Evolutionary conservation across 2,888 invertebrate genomes (phyloP), one percentile per base, ranked within the genome.

Genomic region (Chaitophorus viminalis): DNA sequence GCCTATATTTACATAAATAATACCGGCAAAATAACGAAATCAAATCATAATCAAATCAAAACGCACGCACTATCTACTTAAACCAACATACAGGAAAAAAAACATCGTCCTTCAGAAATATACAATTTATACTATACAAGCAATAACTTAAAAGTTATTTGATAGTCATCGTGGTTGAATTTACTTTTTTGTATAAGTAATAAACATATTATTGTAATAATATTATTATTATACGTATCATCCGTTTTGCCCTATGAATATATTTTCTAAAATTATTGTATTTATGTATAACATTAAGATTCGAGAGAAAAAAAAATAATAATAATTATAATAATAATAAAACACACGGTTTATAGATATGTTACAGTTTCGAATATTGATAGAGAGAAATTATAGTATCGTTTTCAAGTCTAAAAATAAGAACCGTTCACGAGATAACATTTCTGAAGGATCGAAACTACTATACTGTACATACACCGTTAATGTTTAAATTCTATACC

Each of bases 401-500:
- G 25, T 84, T 84, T 84, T 76, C 65, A 31, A 76, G 65, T 68
- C 46, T 31, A 31, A 85, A 85, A 78, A 52, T 52, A 36, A 33
- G 78, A 70, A 21, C 36, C n/a, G 52, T 52, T 78, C 70, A 70
- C n/a, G 29, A 78, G 36, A 85, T 78, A 85, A 70, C 72, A 86
- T 86, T 86, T 86, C 86, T 86, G 86, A 86, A 86, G 86, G 86
- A 86, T 79, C 79, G 86, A 79, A 86, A 79, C 86, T 79, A 86
- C 79, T 86, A 33, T 74, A 86, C 86, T 86, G 60, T 79, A 86
- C 79, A 86, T 86, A 79, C 86, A 86, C 79, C 86, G 72, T 86
- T 74, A 86, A 86, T 79, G 79, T 86, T 78, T 86, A 86, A 86
- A 86, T 86, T 79, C 72, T 86, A 96, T 96, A 97, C 97, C 95